phyloP scores from a whole-genome alignment of 2,888 invertebrate genomes.

The Cantharis flavilabris region DNA sequence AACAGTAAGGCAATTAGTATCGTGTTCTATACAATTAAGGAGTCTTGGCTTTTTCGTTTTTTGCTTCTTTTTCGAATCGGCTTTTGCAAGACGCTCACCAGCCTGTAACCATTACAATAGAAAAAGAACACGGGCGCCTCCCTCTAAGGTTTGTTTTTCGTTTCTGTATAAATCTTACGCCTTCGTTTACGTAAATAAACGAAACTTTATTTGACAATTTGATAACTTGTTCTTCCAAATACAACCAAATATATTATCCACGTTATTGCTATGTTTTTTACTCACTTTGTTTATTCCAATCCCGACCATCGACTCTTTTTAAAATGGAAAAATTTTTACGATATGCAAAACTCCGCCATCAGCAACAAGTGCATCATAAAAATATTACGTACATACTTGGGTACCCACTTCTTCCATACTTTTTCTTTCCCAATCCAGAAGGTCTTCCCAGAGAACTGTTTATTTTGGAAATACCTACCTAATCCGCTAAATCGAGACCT shows the following conservation, averaged over 20 bases:
- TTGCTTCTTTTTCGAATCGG: slow-evolving; percentile 25
- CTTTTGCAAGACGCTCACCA: slow-evolving; percentile 33
- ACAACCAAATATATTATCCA: not conserved
- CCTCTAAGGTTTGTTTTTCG: slow-evolving; percentile 18
- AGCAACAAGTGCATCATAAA: not conserved
- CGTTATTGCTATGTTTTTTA: not conserved
- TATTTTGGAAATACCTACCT: slow-evolving; percentile 29
- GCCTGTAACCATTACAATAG: slow-evolving; percentile 30
- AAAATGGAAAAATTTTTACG: not conserved
- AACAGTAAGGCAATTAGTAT: slow-evolving; percentile 56
- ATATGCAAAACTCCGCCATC: not conserved
- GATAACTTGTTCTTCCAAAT: not conserved
- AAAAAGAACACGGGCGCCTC: slow-evolving; percentile 29
- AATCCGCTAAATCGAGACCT: slow-evolving; percentile 22
- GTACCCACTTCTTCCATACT: not conserved
- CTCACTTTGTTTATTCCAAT: not conserved
- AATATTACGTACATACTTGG: not conserved
- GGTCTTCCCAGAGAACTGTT: slow-evolving; percentile 23
- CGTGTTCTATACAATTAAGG: slow-evolving; percentile 55
- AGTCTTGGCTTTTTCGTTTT: slow-evolving; percentile 44
- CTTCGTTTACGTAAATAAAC: slow-evolving; percentile 4
- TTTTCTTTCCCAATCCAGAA: not conserved
- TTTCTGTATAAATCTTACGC: slow-evolving; percentile 6
- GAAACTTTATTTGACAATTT: slow-evolving; percentile 5
- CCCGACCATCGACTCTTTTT: not conserved